These are phyloP conservation scores for Lepus americanus DNA, from an alignment of 2,113 vertebrate genomes.

Conservation along the genomic window DNA sequence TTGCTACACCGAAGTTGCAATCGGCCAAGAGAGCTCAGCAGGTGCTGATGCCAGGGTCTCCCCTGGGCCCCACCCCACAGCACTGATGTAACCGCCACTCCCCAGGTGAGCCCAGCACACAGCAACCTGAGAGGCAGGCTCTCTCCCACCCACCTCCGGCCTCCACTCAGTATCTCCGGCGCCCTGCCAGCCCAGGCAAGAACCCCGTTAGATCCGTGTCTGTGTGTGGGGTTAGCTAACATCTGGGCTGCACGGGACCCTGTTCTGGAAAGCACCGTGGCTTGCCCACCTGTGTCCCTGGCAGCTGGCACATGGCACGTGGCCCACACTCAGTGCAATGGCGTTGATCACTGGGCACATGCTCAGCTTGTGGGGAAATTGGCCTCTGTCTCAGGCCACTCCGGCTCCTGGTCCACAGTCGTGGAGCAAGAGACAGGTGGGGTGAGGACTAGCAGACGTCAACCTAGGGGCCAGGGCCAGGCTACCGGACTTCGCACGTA, in stretches of 20 bases:
- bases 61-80: no score
- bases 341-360: accelerated
- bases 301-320: background rate
- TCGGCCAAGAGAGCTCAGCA: background rate
- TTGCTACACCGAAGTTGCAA: accelerated
- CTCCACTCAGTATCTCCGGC: background rate
- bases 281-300: background rate
- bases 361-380: background rate
- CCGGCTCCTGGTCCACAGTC: accelerated
- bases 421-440: background rate
- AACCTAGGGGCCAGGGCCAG: accelerated
- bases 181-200: background rate
- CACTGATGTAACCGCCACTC: accelerated
- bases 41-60: no score
- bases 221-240: accelerated
- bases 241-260: accelerated
- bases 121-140: background rate
- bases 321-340: accelerated
- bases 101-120: accelerated
- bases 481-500: accelerated
- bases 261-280: accelerated
- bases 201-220: accelerated
- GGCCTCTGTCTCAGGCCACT: background rate
- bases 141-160: background rate
- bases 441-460: accelerated